These are phyloP conservation scores for Aporophyla nigra DNA, from an alignment of 2,888 invertebrate species.

Conservation along the genomic window DNA sequence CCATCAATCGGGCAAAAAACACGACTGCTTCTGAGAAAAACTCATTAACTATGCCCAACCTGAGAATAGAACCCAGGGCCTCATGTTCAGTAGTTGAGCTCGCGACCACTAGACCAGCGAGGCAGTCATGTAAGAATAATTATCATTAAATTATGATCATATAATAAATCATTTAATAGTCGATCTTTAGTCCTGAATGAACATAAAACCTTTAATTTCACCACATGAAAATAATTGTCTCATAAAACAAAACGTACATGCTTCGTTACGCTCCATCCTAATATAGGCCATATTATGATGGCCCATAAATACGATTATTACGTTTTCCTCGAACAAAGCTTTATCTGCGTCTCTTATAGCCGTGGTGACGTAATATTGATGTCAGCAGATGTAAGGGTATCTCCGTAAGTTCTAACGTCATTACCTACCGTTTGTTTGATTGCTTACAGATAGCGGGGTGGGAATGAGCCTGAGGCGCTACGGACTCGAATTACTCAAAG, in stretches of 20 bases:
- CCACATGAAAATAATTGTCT: slow-evolving; percentile 49
- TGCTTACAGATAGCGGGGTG: slow-evolving; percentile 79
- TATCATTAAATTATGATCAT: not conserved
- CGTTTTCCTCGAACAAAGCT: slow-evolving; percentile 71
- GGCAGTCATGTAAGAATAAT: no score
- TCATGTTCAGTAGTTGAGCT: no score
- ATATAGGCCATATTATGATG: slow-evolving; percentile 58
- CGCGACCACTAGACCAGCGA: no score
- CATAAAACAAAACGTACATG: slow-evolving; percentile 57
- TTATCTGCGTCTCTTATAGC: slow-evolving; percentile 69
- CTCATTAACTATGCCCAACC: no score
- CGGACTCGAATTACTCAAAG: slow-evolving; percentile 77
- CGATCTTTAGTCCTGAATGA: slow-evolving; percentile 12
- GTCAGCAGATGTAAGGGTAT: slow-evolving; percentile 76
- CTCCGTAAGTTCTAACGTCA: slow-evolving; percentile 76
- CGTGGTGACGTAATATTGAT: slow-evolving; percentile 73
- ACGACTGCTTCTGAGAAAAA: no score
- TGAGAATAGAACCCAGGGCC: no score
- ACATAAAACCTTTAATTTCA: slow-evolving; percentile 29
- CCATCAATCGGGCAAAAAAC: no score
- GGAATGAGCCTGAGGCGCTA: slow-evolving; percentile 74
- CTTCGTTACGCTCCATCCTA: slow-evolving; percentile 31
- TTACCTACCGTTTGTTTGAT: slow-evolving; percentile 83
- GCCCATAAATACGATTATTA: slow-evolving; percentile 71
- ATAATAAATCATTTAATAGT: not conserved